Evolutionary conservation across 2,888 invertebrate species (phyloP).

Genomic region (Mythimna impura): DNA sequence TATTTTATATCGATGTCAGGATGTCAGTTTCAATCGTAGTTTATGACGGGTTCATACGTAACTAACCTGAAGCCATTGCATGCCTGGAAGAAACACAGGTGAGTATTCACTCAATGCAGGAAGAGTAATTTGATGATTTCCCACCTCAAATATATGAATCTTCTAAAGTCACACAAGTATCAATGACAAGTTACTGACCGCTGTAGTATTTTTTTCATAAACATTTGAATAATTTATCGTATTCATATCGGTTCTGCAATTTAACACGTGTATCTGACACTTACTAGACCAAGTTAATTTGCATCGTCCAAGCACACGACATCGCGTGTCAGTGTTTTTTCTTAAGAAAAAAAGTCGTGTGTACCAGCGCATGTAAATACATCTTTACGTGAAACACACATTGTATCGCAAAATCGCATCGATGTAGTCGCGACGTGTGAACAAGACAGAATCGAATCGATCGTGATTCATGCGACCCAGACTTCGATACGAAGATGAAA

Average conservation of each 20-base stretch:
- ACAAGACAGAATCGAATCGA: slow-evolving; percentile 52
- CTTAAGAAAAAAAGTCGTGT: slow-evolving; percentile 21
- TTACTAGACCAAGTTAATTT: slow-evolving; percentile 39
- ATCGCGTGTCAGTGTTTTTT: slow-evolving; percentile 34
- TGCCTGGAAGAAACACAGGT: neutral
- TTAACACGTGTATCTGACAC: slow-evolving; percentile 28
- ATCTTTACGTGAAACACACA: slow-evolving; percentile 23
- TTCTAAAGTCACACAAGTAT: too few species aligned
- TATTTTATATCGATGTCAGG: slow-evolving; percentile 75
- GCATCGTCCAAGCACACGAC: slow-evolving; percentile 38
- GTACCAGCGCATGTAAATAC: slow-evolving; percentile 40
- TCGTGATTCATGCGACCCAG: slow-evolving; percentile 81
- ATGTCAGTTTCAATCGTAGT: slow-evolving; percentile 27
- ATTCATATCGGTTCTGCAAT: slow-evolving; percentile 21
- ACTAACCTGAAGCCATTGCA: slow-evolving; percentile 21
- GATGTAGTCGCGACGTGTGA: slow-evolving; percentile 49
- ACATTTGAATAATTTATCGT: slow-evolving; percentile 1
- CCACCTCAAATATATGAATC: too few species aligned
- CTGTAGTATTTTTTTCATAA: neutral
- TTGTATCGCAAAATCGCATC: slow-evolving; percentile 38
- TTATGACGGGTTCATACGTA: slow-evolving; percentile 48
- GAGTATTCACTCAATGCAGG: too few species aligned
- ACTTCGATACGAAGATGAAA: slow-evolving; percentile 78
- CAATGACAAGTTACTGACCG: neutral
- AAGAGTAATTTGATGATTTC: too few species aligned